Evolutionary conservation across 2,888 invertebrate genomes (phyloP), one percentile per base, ranked within the genome.

Genomic region (Hypsopygia costalis): DNA sequence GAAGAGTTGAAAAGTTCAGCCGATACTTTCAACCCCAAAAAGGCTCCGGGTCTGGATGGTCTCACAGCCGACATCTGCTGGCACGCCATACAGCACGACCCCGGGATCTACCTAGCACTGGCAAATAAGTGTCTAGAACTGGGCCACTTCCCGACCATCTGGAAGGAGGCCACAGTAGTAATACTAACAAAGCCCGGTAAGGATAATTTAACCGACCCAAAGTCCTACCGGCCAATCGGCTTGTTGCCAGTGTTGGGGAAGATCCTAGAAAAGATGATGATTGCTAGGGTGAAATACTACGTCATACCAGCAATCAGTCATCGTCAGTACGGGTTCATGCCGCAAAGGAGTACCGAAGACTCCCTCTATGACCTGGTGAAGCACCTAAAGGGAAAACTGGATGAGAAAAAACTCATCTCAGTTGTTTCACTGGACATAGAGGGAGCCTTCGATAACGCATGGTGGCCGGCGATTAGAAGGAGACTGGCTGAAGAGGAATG

Each of bases 1-100:
- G 10, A 29, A 1, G 29, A 29, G 9, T 9, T 29, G 1, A 7
- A 1, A 1, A 9, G 10, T 1, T 8, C 29, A 4, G 8, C 4
- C 1, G 5, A 8, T 1, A 1, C 22, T 4, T 37, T 47, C 8
- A 44, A 44, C 21, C 44, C 51, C 0, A 46, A 41, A 12, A 50
- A 47, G 29, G 50, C 50, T 1, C 50, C 50, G 0, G 46, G 51
- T 1, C 11, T 25, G 1, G 51, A 51, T 8, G 47, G 46, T 0
- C 28, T 47, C 11, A 48, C 51, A 1, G 44, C 47, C 0, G 47
- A 51, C 20, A 45, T 47, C 6, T 51, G 51, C 4, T 5, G n/a
- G 5, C 8, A 29, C 9, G 29, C 9, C n/a, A n/a, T n/a, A 1
- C 1, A 5, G 1, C 1, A 7, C 1, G 9, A 29, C 9, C 29